A percentile compares a stretch with the other conserved stretches of the same genome.
These are phyloP conservation scores for Penaeus vannamei DNA, from an alignment of 1,140 invertebrate species.

Conservation along the genomic window DNA sequence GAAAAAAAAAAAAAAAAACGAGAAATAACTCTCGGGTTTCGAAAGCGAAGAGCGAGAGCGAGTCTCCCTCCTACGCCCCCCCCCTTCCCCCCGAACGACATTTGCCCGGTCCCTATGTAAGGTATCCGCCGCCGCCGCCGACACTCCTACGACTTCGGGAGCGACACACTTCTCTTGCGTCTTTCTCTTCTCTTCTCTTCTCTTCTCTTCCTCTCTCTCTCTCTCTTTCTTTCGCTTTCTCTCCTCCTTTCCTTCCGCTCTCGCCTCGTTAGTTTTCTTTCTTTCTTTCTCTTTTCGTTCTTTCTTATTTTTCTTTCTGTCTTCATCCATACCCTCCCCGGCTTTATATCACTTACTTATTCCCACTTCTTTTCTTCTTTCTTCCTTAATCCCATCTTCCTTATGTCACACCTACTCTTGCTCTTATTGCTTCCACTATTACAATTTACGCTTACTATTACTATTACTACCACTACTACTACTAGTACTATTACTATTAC, in stretches of 20 bases:
- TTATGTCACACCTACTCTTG: background rate
- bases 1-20: too few relatives aligned
- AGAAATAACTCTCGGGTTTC: too few relatives aligned
- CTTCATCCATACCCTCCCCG: background rate
- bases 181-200: background rate
- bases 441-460: too few relatives aligned
- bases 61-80: too few relatives aligned
- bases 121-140: too few relatives aligned
- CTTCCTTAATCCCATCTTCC: background rate
- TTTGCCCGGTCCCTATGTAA: too few relatives aligned
- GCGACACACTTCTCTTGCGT: background rate
- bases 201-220: background rate
- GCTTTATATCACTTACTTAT: too few relatives aligned
- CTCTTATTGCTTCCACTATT: background rate
- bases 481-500: too few relatives aligned
- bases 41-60: too few relatives aligned
- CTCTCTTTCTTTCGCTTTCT: background rate
- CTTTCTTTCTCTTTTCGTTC: slow-evolving; percentile 10
- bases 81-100: too few relatives aligned
- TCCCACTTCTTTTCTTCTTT: background rate
- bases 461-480: too few relatives aligned
- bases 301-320: background rate
- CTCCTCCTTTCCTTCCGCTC: slow-evolving; percentile 1
- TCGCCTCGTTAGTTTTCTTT: background rate
- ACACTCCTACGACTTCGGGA: too few relatives aligned